phyloP scores from a whole-genome alignment of 2,113 vertebrate genomes.

The Percina caprodes region DNA sequence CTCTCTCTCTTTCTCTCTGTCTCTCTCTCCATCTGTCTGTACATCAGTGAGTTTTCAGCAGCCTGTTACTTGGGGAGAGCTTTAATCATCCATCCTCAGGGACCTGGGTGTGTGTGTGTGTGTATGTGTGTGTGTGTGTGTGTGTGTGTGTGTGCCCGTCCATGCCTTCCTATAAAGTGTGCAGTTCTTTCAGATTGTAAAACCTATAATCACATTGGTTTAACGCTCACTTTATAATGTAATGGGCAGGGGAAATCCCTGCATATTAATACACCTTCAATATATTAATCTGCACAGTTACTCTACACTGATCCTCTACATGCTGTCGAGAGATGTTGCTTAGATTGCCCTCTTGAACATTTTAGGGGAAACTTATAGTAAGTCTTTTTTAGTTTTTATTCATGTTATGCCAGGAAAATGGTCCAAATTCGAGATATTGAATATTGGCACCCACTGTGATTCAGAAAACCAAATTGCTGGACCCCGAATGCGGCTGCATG shows the following conservation, averaged over 20 bases:
- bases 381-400: conserved; percentile 3
- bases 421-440: conserved; percentile 28
- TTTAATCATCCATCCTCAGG: conserved; percentile 36
- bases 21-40: conserved; percentile 17
- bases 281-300: neutral
- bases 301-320: neutral
- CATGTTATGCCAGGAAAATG: conserved; percentile 22
- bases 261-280: neutral
- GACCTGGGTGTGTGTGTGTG: neutral
- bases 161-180: neutral
- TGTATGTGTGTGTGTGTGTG: neutral
- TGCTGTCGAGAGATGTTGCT: neutral
- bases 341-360: too few species aligned
- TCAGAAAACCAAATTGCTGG: conserved; percentile 15
- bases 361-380: conserved; percentile 6
- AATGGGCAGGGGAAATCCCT: too few species aligned
- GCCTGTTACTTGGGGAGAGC: neutral
- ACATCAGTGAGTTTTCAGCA: conserved; percentile 15
- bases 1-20: neutral
- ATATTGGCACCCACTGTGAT: conserved; percentile 15
- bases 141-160: neutral
- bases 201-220: neutral
- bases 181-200: neutral
- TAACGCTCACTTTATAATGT: neutral
- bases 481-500: neutral